Evolutionary conservation across 2,113 vertebrate genomes (phyloP).

Genomic region (Petroica traversi): DNA sequence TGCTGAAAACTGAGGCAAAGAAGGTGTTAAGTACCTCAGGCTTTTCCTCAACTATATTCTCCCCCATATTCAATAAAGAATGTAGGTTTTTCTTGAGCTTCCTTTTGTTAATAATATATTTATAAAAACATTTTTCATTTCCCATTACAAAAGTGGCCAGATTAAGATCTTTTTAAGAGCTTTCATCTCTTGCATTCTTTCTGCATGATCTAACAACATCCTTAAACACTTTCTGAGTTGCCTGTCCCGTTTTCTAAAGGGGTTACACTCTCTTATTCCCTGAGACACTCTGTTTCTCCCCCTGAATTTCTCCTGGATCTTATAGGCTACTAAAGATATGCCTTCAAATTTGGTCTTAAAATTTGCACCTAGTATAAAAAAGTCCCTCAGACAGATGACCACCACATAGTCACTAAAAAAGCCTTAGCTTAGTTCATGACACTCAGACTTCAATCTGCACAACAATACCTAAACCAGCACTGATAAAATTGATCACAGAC

Average conservation of each 20-base stretch:
- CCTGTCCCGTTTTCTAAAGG: not conserved
- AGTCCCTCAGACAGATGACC: not conserved
- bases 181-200: not conserved
- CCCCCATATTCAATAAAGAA: not conserved
- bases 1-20: not conserved
- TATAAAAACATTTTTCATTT: not conserved
- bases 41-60: not conserved
- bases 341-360: not conserved
- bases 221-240: not conserved
- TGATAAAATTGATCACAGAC: not conserved
- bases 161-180: not conserved
- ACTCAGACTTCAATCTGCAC: not conserved
- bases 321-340: not conserved
- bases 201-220: too few relatives aligned
- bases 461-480: fast-evolving
- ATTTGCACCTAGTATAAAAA: not conserved
- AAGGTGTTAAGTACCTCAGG: not conserved
- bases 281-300: too few relatives aligned
- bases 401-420: not conserved
- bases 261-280: too few relatives aligned
- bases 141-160: not conserved
- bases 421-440: not conserved
- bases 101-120: not conserved
- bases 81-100: not conserved
- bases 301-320: not conserved